Base-by-base conservation (phyloP, 2,888 invertebrate species). In the Cerastis rubricosa region DNA sequence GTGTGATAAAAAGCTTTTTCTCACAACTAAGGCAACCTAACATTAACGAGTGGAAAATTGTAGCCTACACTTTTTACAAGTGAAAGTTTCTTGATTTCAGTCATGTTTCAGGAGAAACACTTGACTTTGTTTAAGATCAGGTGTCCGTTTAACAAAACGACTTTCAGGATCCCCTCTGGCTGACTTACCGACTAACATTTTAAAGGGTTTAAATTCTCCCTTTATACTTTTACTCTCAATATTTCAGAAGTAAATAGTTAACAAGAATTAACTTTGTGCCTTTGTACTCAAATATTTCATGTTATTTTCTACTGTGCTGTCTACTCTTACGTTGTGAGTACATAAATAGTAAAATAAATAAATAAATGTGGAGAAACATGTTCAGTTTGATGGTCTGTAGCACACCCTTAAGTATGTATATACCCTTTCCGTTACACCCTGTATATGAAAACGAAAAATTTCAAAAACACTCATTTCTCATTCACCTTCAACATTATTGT, bases 151-250 rank as follows among this genome's bases (percentile, higher is more conserved):
- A 70, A 57, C n/a, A 67, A 77, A 77, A 54, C 67, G 29, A 43
- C 22, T 14, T 59, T 67, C 47, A 63, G 22, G 22, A 40, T 59
- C n/a, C 43, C 43, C 54, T 65, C 17, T 51, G 22, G 40, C 71
- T 49, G 25, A 61, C 51, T 71, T 43, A 77, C 51, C 45, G 22
- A n/a, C 25, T 74, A n/a, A 65, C 25, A 29, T 71, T 73, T 49
- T 49, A 54, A 35, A 78, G 17, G 49, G 29, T 35, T 49, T 11
- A 64, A 68, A 68, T 64, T 59, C n/a, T 64, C 11, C 9, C 45
- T 51, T 63, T 63, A 40, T 59, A 67, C 14, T 47, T 71, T n/a
- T n/a, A 11, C 54, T n/a, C n/a, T 11, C 54, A n/a, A 54, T n/a
- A 54, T 0, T n/a, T 29, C 14, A 25, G 7, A 25, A 57, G 54